These are phyloP conservation scores for Thinocorus orbignyianus DNA, from an alignment of 2,113 vertebrate genomes.

Conservation along the genomic window DNA sequence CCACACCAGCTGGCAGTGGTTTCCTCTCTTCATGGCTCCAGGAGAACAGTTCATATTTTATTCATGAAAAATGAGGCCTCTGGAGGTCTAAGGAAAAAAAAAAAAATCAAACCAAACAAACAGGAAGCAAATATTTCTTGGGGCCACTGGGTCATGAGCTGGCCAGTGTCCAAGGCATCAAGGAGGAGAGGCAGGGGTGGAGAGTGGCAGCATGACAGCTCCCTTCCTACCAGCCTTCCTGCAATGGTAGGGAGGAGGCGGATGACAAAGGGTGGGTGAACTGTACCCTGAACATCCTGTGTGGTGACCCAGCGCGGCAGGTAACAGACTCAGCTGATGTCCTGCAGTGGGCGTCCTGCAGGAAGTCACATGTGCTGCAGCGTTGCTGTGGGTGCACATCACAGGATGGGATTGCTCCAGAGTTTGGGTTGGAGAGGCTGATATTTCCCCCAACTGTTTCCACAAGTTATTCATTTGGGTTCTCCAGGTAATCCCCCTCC, in stretches of 20 bases:
- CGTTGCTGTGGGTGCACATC: accelerated
- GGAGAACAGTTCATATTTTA: slow-evolving; percentile 74
- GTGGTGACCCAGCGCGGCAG: not conserved
- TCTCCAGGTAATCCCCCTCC: not conserved
- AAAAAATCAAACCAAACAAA: not conserved
- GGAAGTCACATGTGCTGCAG: not conserved
- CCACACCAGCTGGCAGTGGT: slow-evolving; percentile 60
- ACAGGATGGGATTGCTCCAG: not conserved
- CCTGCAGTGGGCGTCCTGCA: not conserved
- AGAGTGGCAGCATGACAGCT: not conserved
- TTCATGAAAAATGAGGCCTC: slow-evolving; percentile 67
- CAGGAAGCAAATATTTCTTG: slow-evolving; percentile 75
- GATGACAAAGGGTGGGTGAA: not conserved
- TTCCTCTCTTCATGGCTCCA: slow-evolving; percentile 46
- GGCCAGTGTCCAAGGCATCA: not conserved
- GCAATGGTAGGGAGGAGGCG: not conserved
- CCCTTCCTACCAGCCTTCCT: not conserved
- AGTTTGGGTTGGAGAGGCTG: not conserved
- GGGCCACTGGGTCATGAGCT: not conserved
- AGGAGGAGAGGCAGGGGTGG: not conserved
- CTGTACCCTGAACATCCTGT: not conserved
- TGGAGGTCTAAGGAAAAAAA: not conserved
- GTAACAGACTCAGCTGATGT: not conserved
- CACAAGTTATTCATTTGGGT: not conserved
- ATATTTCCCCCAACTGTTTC: not conserved